Percentiles rank a stretch among this genome's conserved stretches.
Evolutionary conservation across 2,888 invertebrate genomes (phyloP).

Genomic region (Hybos culiciformis): DNA sequence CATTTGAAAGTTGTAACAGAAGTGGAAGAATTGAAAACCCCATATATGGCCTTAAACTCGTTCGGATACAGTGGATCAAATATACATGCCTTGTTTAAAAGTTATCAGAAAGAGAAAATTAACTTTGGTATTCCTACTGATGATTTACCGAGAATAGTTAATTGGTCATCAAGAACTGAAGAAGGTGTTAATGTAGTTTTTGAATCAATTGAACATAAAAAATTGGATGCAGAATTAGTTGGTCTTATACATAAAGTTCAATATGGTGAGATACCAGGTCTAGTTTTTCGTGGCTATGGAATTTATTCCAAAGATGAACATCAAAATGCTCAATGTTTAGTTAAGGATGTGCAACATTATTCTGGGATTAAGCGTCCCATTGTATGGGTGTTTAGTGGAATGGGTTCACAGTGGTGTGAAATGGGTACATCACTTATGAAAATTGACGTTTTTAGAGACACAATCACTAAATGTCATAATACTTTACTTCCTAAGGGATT

Average conservation of each 20-base stretch:
- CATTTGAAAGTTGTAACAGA: slow-evolving; percentile 55
- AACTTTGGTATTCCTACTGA: slow-evolving; percentile 45
- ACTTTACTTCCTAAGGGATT: slow-evolving; percentile 45
- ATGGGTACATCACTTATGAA: slow-evolving; percentile 67
- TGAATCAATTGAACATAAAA: slow-evolving; percentile 42
- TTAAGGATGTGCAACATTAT: slow-evolving; percentile 43
- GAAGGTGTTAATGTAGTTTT: slow-evolving; percentile 51
- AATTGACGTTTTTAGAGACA: slow-evolving; percentile 54
- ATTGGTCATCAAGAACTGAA: slow-evolving; percentile 61
- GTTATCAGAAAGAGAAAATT: slow-evolving; percentile 15
- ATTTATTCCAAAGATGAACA: slow-evolving; percentile 26
- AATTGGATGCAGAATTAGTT: slow-evolving; percentile 44
- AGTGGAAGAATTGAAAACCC: slow-evolving; percentile 51
- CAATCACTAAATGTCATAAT: slow-evolving; percentile 46
- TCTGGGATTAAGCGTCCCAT: slow-evolving; percentile 51
- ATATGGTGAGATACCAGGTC: slow-evolving; percentile 40
- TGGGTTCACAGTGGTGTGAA: slow-evolving; percentile 75
- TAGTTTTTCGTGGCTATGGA: slow-evolving; percentile 58
- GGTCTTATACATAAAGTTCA: slow-evolving; percentile 43
- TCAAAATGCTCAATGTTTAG: slow-evolving; percentile 22
- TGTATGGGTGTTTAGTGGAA: slow-evolving; percentile 82
- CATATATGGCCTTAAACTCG: slow-evolving; percentile 66
- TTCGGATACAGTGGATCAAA: slow-evolving; percentile 86
- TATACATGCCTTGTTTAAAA: slow-evolving; percentile 30
- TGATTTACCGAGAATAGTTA: slow-evolving; percentile 52